These are phyloP conservation scores for Amphiprion clarkii DNA, from an alignment of 2,797 vertebrate species.

Conservation along the genomic window DNA sequence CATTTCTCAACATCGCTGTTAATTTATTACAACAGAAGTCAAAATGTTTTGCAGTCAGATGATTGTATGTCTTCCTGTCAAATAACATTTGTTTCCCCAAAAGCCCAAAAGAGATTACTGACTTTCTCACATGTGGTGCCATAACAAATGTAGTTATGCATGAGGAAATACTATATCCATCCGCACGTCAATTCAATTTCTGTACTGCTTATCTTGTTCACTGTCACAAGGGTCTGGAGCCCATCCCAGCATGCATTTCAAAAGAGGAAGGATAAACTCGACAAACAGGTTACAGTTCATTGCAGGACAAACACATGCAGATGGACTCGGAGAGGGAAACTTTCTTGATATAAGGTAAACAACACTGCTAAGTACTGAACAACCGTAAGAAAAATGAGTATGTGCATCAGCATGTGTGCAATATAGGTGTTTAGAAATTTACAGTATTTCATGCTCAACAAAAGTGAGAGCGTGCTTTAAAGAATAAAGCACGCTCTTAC, in stretches of 20 bases:
- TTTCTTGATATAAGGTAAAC: background rate
- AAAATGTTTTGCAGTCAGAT: constrained; percentile 15
- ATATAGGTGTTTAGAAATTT: background rate
- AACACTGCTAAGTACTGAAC: background rate
- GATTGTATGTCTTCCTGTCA: constrained; percentile 17
- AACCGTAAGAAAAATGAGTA: background rate
- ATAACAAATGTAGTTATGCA: constrained; percentile 18
- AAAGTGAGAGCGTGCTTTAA: constrained; percentile 1
- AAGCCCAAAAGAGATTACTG: constrained; percentile 13
- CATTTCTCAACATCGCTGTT: background rate
- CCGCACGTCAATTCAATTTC: constrained; percentile 2
- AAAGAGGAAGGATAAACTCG: background rate
- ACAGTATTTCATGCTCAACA: background rate
- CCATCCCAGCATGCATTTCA: constrained; percentile 15
- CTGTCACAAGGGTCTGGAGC: background rate
- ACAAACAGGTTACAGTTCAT: constrained; percentile 8
- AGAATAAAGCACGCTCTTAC: too few species aligned
- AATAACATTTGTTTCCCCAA: constrained; percentile 26
- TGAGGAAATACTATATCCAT: constrained; percentile 25
- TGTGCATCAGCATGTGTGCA: background rate
- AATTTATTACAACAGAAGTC: constrained; percentile 6
- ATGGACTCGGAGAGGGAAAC: background rate
- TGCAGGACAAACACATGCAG: background rate
- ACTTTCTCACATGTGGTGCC: constrained; percentile 19
- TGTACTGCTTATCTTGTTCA: background rate